A percentile compares a stretch with the other conserved stretches of the same genome.
Conservation (phyloP, 2,888 invertebrate species). For the Metalampra italica region DNA sequence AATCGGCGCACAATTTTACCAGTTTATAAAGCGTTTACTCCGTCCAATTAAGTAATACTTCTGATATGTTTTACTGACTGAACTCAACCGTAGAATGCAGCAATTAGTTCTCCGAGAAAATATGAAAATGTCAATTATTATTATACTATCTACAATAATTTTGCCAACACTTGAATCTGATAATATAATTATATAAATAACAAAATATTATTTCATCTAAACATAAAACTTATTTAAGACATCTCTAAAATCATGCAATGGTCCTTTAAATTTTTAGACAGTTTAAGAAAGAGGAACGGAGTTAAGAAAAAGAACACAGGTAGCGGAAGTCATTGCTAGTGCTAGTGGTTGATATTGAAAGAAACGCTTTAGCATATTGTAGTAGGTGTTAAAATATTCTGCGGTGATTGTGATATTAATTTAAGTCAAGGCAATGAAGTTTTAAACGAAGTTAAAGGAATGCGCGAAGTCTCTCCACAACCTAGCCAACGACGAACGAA, state of each 20-base stretch:
- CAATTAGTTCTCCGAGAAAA: neutral
- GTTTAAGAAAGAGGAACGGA: neutral
- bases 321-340: conserved; percentile 22
- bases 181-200: too few relatives aligned
- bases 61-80: conserved; percentile 32
- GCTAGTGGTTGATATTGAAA: conserved; percentile 2
- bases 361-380: conserved; percentile 21
- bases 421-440: conserved; percentile 49
- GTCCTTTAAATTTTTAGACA: neutral
- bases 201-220: too few relatives aligned
- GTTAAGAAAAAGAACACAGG: neutral
- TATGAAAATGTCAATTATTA: conserved; percentile 8
- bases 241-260: neutral
- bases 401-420: conserved; percentile 73
- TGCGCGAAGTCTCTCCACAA: conserved; percentile 44
- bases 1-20: conserved; percentile 63
- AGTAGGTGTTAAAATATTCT: conserved; percentile 30
- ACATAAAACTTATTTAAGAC: too few relatives aligned
- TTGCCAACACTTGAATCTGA: neutral
- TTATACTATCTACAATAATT: neutral
- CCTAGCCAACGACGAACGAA: conserved; percentile 61
- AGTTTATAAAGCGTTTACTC: conserved; percentile 55
- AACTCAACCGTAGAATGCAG: neutral
- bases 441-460: conserved; percentile 20
- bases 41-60: conserved; percentile 59